Percentiles rank a stretch among this genome's conserved stretches.
Evolutionary conservation across 2,888 invertebrate species (phyloP).

Genomic region (Tortrix viridana): DNA sequence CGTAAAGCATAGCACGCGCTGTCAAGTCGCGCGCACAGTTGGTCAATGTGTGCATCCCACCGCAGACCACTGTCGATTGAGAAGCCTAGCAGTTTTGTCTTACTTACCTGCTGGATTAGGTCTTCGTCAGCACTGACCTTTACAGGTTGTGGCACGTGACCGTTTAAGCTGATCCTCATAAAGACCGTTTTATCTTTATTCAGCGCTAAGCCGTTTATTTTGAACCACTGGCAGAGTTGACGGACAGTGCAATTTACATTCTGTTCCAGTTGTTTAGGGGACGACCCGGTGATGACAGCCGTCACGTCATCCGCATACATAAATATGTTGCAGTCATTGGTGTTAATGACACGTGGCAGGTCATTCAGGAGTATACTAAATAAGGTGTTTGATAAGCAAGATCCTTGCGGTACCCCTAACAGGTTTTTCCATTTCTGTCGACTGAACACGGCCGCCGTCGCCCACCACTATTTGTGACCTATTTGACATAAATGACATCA

Average conservation of each 20-base stretch:
- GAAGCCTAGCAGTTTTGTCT: neutral
- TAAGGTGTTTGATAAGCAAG: neutral
- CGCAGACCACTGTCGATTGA: too few relatives aligned
- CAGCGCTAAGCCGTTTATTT: too few relatives aligned
- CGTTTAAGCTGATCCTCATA: neutral
- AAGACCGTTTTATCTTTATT: too few relatives aligned
- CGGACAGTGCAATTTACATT: too few relatives aligned
- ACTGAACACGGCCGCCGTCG: too few relatives aligned
- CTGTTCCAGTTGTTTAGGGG: neutral
- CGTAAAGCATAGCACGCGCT: neutral
- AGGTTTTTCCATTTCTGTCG: neutral
- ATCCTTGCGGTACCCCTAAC: too few relatives aligned
- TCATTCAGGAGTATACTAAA: conserved; percentile 10
- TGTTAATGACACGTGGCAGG: neutral
- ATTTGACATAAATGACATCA: too few relatives aligned
- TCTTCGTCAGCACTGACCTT: neutral
- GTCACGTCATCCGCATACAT: conserved; percentile 30
- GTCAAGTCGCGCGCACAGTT: too few relatives aligned
- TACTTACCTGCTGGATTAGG: neutral
- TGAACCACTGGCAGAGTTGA: too few relatives aligned
- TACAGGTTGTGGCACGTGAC: neutral
- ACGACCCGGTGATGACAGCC: conserved; percentile 12
- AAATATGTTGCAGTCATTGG: neutral
- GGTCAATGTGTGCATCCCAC: too few relatives aligned
- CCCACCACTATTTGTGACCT: too few relatives aligned